A percentile compares a stretch with the other conserved stretches of the same genome.
Evolutionary conservation across 2,888 invertebrate species (phyloP).

Genomic region (Xestoiulus laeticollis): DNA sequence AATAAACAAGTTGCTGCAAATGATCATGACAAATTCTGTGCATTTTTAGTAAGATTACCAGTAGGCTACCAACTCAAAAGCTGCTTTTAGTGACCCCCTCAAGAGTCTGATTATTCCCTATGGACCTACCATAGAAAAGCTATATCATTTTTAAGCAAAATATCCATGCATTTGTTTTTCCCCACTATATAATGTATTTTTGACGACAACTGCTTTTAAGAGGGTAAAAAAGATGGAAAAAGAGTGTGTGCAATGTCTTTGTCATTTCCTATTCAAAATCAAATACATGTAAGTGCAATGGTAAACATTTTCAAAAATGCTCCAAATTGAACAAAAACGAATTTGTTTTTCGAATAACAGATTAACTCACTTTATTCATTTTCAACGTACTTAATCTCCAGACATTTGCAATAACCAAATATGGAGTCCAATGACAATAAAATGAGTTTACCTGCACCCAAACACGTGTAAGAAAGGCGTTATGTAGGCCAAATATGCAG

Average conservation of each 20-base stretch:
- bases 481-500: slow-evolving; percentile 9
- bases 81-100: not conserved
- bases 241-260: too few relatives aligned
- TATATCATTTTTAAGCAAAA: slow-evolving; percentile 3
- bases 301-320: too few relatives aligned
- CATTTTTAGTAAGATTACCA: too few relatives aligned
- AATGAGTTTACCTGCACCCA: not conserved
- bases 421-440: not conserved
- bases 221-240: not conserved
- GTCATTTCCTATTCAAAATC: too few relatives aligned
- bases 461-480: not conserved
- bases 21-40: too few relatives aligned
- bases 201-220: not conserved
- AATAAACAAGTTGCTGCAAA: too few relatives aligned
- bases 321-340: too few relatives aligned
- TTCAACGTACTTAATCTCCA: too few relatives aligned
- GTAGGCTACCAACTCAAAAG: not conserved
- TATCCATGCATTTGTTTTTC: not conserved
- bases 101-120: not conserved
- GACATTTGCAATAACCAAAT: not conserved
- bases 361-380: too few relatives aligned
- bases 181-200: not conserved
- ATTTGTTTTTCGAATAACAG: too few relatives aligned
- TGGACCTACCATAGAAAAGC: not conserved
- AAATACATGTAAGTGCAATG: too few relatives aligned